Evolutionary conservation across 2,113 vertebrate genomes (phyloP), one percentile per base, ranked within the genome.

Genomic region (Raphicerus campestris): DNA sequence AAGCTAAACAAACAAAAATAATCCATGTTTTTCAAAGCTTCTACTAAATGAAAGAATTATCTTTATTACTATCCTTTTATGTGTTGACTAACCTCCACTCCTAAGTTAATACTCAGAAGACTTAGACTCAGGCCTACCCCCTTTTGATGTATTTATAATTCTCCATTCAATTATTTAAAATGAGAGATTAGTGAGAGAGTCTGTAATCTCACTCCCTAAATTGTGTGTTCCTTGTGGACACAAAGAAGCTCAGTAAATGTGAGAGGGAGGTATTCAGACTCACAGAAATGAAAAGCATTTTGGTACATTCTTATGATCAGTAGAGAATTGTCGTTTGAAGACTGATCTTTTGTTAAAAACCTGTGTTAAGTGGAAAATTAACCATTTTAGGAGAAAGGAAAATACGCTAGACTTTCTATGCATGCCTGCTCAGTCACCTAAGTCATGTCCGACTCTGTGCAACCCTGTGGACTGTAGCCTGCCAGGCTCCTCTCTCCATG

Each of bases 81-180:
- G 49, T 55, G 58, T 94, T 56, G 55, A 89, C 45, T 93, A 96
- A 35, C 53, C 17, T 78, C 55, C 42, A 95, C 42, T 94, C 81
- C 47, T 97, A 88, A 93, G 75, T 90, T 83, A 89, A 92, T 96
- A 77, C 28, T 97, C 93, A 93, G 30, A 2, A 7, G 49, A 94
- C n/a, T 55, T 84, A 95, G 53, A 96, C 78, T 95, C 81, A 88
- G n/a, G 55, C 87, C 86, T 82, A 63, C 39, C 53, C 93, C 49
- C 30, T 93, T 2, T 58, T 96, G 93, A 88, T 96, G 66, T 84
- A 84, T 87, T 93, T 93, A 61, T 94, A 94, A 77, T 96, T 96
- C 85, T 88, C 10, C 22, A 89, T 58, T 81, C 96, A 97, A 2
- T 53, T 88, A 58, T 89, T 97, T 97, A 10, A 73, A 97, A 92